Evolutionary conservation across 2,888 invertebrate species (phyloP), one percentile per base, ranked within the genome.

Genomic region (Boloria euphrosyne): DNA sequence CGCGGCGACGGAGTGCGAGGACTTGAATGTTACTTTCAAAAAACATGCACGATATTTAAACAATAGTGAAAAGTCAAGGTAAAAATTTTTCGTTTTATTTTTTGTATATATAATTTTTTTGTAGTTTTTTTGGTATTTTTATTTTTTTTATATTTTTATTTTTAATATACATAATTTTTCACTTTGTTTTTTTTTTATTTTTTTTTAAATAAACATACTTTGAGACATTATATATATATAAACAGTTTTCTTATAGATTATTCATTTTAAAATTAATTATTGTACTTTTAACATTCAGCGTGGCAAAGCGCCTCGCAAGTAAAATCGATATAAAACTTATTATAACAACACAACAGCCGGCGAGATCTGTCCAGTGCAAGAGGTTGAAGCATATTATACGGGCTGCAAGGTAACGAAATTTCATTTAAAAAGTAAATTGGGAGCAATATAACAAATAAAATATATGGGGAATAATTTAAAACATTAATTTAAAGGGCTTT

Each of bases 281-380:
- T 90, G 90, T 90, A 90, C 90, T 90, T 86, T 22, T 85, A 81
- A 82, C 81, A 85, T 82, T 81, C 81, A 82, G 83, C 81, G 82
- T 78, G 84, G 84, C 85, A 78, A 78, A 80, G 82, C 83, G 88
- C 87, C 87, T 81, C 83, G 82, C 83, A 85, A 85, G 84, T 87
- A 90, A 89, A 89, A 86, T 82, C 78, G 79, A 84, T 89, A 90
- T 86, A 90, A 90, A 90, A 87, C 87, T 87, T 89, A 89, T 82
- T 67, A 58, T 49, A 69, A 72, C 62, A 67, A 86, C 77, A 83
- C 80, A 82, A 81, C 76, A 75, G 85, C 81, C 80, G 80, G 84
- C 82, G 77, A 80, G 77, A 17, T 6, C 13, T 58, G 61, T 66
- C 78, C 76, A 75, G 74, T 73, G 76, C 78, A 76, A 78, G 76